phyloP scores from a whole-genome alignment of 2,888 invertebrate species.

The Germaria angustata region DNA sequence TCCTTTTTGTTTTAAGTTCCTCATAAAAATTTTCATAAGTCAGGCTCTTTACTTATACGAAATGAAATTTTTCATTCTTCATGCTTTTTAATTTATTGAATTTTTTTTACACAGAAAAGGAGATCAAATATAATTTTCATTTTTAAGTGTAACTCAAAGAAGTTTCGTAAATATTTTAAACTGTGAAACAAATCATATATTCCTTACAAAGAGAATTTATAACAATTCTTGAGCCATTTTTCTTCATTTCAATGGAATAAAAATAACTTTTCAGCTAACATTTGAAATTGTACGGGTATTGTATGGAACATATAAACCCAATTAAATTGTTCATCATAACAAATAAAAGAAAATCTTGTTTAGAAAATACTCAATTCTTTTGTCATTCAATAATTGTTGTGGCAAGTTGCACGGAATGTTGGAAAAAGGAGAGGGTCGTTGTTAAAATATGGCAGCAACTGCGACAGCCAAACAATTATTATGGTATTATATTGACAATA shows the following conservation, averaged over 20 bases:
- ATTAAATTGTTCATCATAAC: constrained; percentile 59
- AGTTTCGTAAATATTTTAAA: neutral
- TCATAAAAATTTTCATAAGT: constrained; percentile 30
- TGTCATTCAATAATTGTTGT: constrained; percentile 28
- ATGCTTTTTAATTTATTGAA: constrained; percentile 46
- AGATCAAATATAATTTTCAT: constrained; percentile 23
- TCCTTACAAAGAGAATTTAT: neutral
- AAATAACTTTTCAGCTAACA: constrained; percentile 43
- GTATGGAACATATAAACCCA: constrained; percentile 36
- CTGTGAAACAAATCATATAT: neutral
- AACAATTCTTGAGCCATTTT: neutral
- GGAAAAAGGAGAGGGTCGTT: neutral
- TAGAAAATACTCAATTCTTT: constrained; percentile 46
- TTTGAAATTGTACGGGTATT: constrained; percentile 34
- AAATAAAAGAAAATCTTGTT: constrained; percentile 42
- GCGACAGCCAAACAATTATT: constrained; percentile 47
- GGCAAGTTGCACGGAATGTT: neutral
- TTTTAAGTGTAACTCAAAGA: neutral
- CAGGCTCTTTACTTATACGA: neutral
- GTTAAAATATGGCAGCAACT: constrained; percentile 17
- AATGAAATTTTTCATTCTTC: constrained; percentile 45
- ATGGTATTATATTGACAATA: constrained; percentile 55
- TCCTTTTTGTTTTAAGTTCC: constrained; percentile 38
- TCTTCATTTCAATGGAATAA: constrained; percentile 6
- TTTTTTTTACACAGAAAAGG: neutral